phyloP scores from a whole-genome alignment of 1,140 invertebrate species.

The Venturia canescens region DNA sequence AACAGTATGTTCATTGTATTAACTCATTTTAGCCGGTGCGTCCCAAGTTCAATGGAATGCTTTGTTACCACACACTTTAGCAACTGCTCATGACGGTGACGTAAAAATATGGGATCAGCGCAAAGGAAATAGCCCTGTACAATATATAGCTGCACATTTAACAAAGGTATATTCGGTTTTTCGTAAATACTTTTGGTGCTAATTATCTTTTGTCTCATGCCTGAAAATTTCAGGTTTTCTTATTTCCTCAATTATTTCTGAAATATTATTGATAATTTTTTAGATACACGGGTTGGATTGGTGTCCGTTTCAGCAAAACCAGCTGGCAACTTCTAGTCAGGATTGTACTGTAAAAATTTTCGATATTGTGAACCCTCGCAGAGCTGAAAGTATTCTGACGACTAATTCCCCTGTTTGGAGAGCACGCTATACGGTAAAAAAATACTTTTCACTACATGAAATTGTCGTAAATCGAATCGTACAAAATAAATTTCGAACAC shows the following conservation, averaged over 20 bases:
- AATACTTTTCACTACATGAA: no score
- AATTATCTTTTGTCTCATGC: no score
- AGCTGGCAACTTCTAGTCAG: slow-evolving; percentile 94
- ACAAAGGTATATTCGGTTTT: slow-evolving; percentile 79
- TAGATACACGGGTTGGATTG: slow-evolving; percentile 95
- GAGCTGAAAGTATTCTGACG: slow-evolving; percentile 88
- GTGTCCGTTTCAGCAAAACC: slow-evolving; percentile 91
- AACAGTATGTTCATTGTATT: no score
- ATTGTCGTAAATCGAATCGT: no score
- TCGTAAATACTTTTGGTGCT: no score
- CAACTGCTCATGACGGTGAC: slow-evolving; percentile 96
- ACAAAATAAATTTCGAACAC: no score
- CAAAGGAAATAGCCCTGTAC: slow-evolving; percentile 90
- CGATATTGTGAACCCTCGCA: slow-evolving; percentile 90
- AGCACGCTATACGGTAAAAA: slow-evolving; percentile 89
- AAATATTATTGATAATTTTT: slow-evolving; percentile 48
- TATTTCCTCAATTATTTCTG: no score
- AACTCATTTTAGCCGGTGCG: slow-evolving; percentile 84
- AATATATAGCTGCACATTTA: slow-evolving; percentile 95
- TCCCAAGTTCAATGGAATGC: slow-evolving; percentile 97
- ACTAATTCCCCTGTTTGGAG: slow-evolving; percentile 95
- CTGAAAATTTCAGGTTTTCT: background rate
- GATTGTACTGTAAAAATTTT: slow-evolving; percentile 97
- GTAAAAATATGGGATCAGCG: slow-evolving; percentile 96
- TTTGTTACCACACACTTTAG: slow-evolving; percentile 88